Percentiles rank a stretch among this genome's conserved stretches.
Evolutionary conservation across 1,140 invertebrate genomes (phyloP).

Genomic region (Macrostomum lignano): DNA sequence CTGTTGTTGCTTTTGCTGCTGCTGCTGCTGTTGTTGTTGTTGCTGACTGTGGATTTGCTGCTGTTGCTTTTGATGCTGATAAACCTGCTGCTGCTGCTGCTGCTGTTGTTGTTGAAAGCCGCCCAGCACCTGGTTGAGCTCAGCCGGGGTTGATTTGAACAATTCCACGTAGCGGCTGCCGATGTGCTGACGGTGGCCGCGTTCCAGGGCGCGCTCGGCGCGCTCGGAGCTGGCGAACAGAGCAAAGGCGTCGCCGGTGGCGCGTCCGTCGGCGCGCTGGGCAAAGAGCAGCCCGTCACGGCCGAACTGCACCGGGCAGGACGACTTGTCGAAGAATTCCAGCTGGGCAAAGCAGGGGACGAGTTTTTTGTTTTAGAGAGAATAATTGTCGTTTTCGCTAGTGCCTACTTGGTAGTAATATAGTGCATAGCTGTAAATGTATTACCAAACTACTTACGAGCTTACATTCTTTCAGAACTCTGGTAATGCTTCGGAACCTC

Average conservation of each 20-base stretch:
- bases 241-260: constrained; percentile 92
- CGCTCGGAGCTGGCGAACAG: constrained; percentile 59
- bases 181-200: constrained; percentile 76
- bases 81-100: not conserved
- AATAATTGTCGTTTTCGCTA: too few relatives aligned
- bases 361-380: too few relatives aligned
- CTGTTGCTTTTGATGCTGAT: constrained; percentile 16
- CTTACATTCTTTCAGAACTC: too few relatives aligned
- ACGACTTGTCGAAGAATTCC: constrained; percentile 67
- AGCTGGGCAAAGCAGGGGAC: constrained; percentile 41
- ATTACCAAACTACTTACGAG: too few relatives aligned
- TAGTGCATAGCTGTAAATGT: too few relatives aligned
- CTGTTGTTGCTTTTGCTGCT: constrained; percentile 59
- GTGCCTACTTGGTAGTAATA: too few relatives aligned
- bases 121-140: constrained; percentile 80
- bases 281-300: constrained; percentile 83
- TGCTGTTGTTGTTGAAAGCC: too few relatives aligned
- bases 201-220: constrained; percentile 53
- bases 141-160: constrained; percentile 81
- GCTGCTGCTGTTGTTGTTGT: too few relatives aligned
- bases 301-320: constrained; percentile 51
- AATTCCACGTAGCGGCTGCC: constrained; percentile 88
- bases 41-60: too few relatives aligned
- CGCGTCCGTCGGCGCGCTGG: constrained; percentile 65
- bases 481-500: too few relatives aligned